Evolutionary conservation across 2,113 vertebrate species (phyloP).

Genomic region (Taurulus bubalis): DNA sequence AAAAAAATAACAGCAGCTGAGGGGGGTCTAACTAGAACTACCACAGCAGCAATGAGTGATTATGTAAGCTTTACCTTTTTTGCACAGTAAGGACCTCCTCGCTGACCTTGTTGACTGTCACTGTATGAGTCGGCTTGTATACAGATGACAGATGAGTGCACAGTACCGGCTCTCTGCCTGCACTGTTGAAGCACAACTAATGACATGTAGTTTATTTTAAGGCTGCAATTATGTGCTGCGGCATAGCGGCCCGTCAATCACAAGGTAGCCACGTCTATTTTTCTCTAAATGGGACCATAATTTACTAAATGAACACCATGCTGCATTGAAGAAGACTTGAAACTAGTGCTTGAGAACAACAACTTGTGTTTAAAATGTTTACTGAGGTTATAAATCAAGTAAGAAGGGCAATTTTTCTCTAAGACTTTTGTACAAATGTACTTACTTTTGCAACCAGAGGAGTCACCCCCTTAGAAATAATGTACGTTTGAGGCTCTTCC

Average conservation of each 20-base stretch:
- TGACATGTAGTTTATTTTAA: neutral
- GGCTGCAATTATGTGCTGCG: neutral
- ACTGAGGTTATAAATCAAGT: neutral
- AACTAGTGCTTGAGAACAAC: neutral
- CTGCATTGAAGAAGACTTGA: neutral
- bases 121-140: too few species aligned
- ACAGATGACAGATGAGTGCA: neutral
- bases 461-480: too few species aligned
- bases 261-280: neutral
- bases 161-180: neutral
- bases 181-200: neutral
- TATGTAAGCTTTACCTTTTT: neutral
- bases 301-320: neutral
- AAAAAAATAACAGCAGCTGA: neutral
- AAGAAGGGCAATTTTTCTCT: neutral
- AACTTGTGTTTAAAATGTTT: neutral
- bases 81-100: neutral
- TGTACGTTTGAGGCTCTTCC: too few species aligned
- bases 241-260: neutral
- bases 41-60: neutral
- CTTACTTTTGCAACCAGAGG: too few species aligned
- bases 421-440: too few species aligned
- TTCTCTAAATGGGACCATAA: neutral
- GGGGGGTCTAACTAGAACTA: neutral
- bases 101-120: neutral